Evolutionary conservation across 1,140 invertebrate genomes (phyloP), one percentile per base, ranked within the genome.

Genomic region (Drosophila parabipectinata): DNA sequence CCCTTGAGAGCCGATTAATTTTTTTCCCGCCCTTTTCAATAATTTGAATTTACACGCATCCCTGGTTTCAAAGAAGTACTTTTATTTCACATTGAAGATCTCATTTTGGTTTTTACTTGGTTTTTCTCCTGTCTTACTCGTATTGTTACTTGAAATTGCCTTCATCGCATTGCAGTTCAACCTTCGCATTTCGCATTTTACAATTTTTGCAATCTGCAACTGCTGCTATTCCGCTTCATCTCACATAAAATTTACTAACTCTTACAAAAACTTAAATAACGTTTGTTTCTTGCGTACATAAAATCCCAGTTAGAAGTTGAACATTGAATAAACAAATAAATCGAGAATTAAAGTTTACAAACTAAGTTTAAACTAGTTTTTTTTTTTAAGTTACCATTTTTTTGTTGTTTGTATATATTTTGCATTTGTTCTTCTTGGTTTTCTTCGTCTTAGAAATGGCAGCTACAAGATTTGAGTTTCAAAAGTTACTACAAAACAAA

Each of bases 41-140:
- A 32, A 56, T 18, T 30, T 57, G 30, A 37, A 18, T 12, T 56
- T 9, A 37, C 26, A 56, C 47, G 18, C 63, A 44, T 24, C n/a
- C 34, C 44, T 14, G 63, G 18, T 69, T 75, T 87, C 85, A 73
- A 85, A 85, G 82, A 85, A 87, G 82, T 85, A 85, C 71, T 85
- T 85, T 85, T 85, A 85, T 85, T 85, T 87, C 82, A 85, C 82
- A 85, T 85, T 88, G 72, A 85, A 85, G 82, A 85, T 81, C 53
- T 81, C 72, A 81, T 75, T 81, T 80, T 44, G 67, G 10, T 37
- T 37, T 58, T 47, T 64, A 61, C 39, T 77, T 62, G 32, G 64
- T 47, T 34, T 34, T 71, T 62, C 56, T 82, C 77, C 51, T 82
- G 56, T 45, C 66, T 79, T 77, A 56, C 82, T 77, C 72, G 55